phyloP scores from a whole-genome alignment of 2,888 invertebrate species.

The Meteorus colon region DNA sequence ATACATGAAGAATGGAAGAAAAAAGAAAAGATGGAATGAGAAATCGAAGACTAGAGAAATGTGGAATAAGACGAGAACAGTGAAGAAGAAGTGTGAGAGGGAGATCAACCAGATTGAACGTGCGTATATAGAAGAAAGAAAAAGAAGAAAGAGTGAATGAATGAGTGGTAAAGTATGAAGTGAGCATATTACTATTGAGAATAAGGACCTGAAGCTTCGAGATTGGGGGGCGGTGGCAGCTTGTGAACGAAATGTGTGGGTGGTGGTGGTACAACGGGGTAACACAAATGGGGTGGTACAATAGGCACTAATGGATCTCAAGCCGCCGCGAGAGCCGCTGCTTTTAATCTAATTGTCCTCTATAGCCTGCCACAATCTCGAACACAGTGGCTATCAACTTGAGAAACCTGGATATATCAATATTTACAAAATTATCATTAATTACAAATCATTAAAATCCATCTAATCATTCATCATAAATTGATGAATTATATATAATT shows the following conservation, averaged over 20 bases:
- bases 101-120: constrained; percentile 13
- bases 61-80: constrained; percentile 25
- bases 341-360: constrained; percentile 74
- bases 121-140: constrained; percentile 37
- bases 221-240: constrained; percentile 57
- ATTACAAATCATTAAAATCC: constrained; percentile 5
- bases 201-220: constrained; percentile 72
- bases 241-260: constrained; percentile 19
- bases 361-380: constrained; percentile 49
- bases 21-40: neutral
- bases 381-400: constrained; percentile 45
- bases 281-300: constrained; percentile 72
- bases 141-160: constrained; percentile 53
- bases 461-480: neutral
- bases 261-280: constrained; percentile 60
- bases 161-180: constrained; percentile 68
- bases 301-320: constrained; percentile 74
- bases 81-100: constrained; percentile 37
- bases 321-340: constrained; percentile 73
- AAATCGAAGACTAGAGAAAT: neutral
- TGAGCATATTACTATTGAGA: constrained; percentile 74
- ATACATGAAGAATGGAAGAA: neutral
- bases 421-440: neutral
- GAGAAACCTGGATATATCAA: neutral
- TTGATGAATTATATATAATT: too few species aligned